Evolutionary conservation across 2,797 vertebrate genomes (phyloP).

Genomic region (Etheostoma perlongum): DNA sequence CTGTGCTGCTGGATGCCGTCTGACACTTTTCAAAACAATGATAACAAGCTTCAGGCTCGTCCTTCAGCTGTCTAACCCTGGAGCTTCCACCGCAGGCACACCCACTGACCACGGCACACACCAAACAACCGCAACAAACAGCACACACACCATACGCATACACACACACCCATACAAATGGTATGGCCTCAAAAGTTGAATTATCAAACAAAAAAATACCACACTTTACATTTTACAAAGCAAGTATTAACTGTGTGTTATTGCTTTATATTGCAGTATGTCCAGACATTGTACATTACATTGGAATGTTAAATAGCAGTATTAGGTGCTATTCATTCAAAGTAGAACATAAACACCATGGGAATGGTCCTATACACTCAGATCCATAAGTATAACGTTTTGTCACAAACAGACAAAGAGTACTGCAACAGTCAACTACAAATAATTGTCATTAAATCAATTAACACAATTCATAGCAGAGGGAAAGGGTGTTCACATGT

Average conservation of each 20-base stretch:
- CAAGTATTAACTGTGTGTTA: neutral
- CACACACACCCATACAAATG: constrained; percentile 8
- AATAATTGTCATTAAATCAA: neutral
- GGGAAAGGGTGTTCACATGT: neutral
- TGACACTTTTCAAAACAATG: constrained; percentile 86
- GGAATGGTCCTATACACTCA: neutral
- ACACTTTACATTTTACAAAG: neutral
- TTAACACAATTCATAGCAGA: neutral
- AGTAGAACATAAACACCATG: neutral
- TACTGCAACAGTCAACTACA: neutral
- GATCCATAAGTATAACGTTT: neutral
- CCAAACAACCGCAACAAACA: constrained; percentile 14
- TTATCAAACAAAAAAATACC: constrained; percentile 9
- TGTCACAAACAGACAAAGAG: neutral
- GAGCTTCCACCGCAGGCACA: constrained; percentile 64
- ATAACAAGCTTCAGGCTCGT: constrained; percentile 79
- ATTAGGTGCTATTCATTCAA: constrained; percentile 2
- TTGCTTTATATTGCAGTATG: neutral
- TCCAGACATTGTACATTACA: neutral
- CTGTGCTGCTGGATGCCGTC: constrained; percentile 80
- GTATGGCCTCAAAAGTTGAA: constrained; percentile 6
- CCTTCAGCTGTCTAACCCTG: constrained; percentile 74
- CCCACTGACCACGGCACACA: constrained; percentile 42
- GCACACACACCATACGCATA: neutral
- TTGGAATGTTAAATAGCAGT: neutral